Base-by-base conservation (phyloP, 2,888 invertebrate genomes). In the Eretmocerus hayati region DNA sequence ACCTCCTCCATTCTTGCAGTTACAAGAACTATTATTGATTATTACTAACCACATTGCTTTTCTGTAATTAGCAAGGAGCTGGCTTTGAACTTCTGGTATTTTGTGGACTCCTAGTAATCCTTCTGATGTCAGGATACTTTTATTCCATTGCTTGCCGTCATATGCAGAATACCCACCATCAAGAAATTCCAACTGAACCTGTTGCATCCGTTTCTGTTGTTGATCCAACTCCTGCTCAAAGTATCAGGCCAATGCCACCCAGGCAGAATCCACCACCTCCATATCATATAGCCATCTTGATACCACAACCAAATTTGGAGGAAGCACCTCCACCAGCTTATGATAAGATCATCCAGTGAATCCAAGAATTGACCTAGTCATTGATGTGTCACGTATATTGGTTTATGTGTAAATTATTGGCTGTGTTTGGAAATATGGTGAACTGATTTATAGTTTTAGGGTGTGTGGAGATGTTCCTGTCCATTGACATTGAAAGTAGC, bases 231-330 rank as follows among this genome's bases (percentile, higher is more conserved):
- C 52, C 58, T 31, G 56, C 54, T 42, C 61, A 62, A 53, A 61
- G 46, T 50, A 52, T 59, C 33, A 54, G 61, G 48, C 21, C 46
- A 6, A 41, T 49, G 37, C 56, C 63, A 42, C 44, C 60, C 16
- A 60, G 68, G 41, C 73, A 77, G 59, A 77, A 81, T 38, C 81
- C 78, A 5, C 83, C 87, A 18, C 88, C 88, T n/a, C 87, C 88
- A 9, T 88, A 88, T 75, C 87, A 87, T 74, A 85, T 87, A 73
- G 87, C 88, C 33, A 84, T 88, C 62, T 74, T 87, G 58, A 79
- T 87, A 64, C 85, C 86, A 46, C 78, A 78, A 42, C 58, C 59
- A 54, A 64, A 61, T 48, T 54, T 59, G 36, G 73, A 77, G 55
- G 81, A 80, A 69, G 79, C 78, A 42, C 80, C 83, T 54, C 86